Percentiles rank a stretch among this genome's conserved stretches.
Conservation (phyloP, 2,797 vertebrate genomes). For the Botia almorhae region DNA sequence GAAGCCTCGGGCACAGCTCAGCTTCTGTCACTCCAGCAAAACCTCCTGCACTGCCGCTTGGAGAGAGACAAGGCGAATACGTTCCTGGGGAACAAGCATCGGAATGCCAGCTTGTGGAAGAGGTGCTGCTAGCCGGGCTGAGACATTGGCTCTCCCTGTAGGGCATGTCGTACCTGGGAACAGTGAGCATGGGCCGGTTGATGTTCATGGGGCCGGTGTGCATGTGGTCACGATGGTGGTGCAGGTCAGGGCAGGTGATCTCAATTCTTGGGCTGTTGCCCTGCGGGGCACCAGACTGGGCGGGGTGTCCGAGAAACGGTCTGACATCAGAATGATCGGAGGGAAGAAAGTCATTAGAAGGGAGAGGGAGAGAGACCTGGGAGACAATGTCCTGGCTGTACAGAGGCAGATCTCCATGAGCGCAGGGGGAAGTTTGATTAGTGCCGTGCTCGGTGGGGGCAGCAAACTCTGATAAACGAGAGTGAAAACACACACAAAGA, state of each 20-base stretch:
- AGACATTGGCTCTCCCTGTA: conserved; percentile 88
- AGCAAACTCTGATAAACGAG: conserved; percentile 33
- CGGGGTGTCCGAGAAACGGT: conserved; percentile 81
- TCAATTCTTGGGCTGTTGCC: conserved; percentile 93
- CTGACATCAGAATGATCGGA: conserved; percentile 77
- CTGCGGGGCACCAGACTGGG: conserved; percentile 75
- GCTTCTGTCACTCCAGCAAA: conserved; percentile 77
- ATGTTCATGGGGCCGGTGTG: conserved; percentile 80
- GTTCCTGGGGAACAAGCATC: conserved; percentile 88
- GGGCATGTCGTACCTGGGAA: conserved; percentile 81
- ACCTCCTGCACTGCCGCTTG: conserved; percentile 64
- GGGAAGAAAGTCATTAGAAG: conserved; percentile 26
- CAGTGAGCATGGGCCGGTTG: conserved; percentile 82
- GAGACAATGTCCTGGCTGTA: conserved; percentile 26
- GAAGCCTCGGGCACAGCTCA: conserved; percentile 89
- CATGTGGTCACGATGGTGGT: conserved; percentile 84
- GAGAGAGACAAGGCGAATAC: conserved; percentile 88
- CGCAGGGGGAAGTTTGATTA: conserved; percentile 9
- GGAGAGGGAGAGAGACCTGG: conserved; percentile 37
- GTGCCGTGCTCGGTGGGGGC: conserved; percentile 16
- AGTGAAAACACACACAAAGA: neutral
- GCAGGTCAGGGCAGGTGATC: conserved; percentile 92
- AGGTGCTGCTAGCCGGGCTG: conserved; percentile 96
- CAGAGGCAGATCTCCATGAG: conserved; percentile 9
- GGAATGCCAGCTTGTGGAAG: conserved; percentile 93